These are phyloP conservation scores for Menura novaehollandiae DNA, from an alignment of 2,113 vertebrate species.

Conservation along the genomic window DNA sequence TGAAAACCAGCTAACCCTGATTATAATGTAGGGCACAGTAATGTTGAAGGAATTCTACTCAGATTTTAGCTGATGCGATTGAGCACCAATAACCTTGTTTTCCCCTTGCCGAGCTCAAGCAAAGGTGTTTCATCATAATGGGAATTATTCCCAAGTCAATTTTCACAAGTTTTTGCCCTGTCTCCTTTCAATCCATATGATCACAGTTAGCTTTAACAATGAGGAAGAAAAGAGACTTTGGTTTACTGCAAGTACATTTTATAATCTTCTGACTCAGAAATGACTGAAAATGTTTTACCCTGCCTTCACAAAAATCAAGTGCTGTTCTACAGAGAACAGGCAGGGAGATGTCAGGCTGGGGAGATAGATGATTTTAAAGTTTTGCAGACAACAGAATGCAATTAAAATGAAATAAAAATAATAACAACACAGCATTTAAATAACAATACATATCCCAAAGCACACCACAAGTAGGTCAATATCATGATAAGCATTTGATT, in stretches of 20 bases:
- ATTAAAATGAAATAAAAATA: slow-evolving; percentile 25
- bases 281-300: not conserved
- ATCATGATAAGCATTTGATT: not conserved
- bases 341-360: not conserved
- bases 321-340: not conserved
- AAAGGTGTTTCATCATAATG: slow-evolving; percentile 54
- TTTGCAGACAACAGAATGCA: not conserved
- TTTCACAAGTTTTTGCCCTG: slow-evolving; percentile 37
- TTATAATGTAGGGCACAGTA: slow-evolving; percentile 7
- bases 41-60: not conserved
- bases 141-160: slow-evolving; percentile 48
- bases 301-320: not conserved
- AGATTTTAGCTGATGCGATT: not conserved
- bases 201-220: not conserved
- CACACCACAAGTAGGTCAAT: not conserved
- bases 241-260: not conserved
- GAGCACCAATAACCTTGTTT: slow-evolving; percentile 46
- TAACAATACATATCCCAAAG: not conserved
- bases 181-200: not conserved
- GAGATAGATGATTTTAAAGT: not conserved
- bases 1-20: slow-evolving; percentile 14
- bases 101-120: slow-evolving; percentile 11
- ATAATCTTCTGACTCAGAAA: not conserved
- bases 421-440: not conserved
- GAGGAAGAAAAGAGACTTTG: not conserved